Evolutionary conservation across 2,797 vertebrate genomes (phyloP).

Genomic region (Myotis planiceps): DNA sequence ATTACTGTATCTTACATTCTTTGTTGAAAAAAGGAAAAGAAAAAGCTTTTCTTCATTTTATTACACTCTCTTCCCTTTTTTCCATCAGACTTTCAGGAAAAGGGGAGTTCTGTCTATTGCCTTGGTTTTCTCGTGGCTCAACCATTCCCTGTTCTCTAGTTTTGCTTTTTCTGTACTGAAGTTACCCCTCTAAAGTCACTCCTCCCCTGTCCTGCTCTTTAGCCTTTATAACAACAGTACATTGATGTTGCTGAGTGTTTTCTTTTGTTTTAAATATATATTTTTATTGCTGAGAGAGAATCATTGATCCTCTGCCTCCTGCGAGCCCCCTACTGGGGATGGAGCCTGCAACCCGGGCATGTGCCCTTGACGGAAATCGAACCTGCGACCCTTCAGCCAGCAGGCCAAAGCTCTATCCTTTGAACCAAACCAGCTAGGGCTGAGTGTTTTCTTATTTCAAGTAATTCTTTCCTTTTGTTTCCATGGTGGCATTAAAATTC

Average conservation of each 20-base stretch:
- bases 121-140: background rate
- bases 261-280: background rate
- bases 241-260: background rate
- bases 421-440: too few relatives aligned
- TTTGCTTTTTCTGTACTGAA: background rate
- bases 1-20: background rate
- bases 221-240: background rate
- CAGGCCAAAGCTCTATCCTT: too few relatives aligned
- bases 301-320: too few relatives aligned
- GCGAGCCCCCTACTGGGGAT: too few relatives aligned
- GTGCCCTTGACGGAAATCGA: too few relatives aligned
- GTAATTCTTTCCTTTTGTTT: background rate
- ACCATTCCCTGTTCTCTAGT: background rate
- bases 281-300: too few relatives aligned
- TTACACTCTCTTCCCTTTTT: background rate
- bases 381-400: too few relatives aligned
- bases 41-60: background rate
- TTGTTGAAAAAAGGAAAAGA: background rate
- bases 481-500: background rate
- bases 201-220: accelerated
- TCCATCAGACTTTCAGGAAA: background rate
- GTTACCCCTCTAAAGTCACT: too few relatives aligned
- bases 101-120: accelerated
- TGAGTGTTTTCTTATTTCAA: background rate
- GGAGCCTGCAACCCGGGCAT: too few relatives aligned